Conservation (phyloP, 2,888 invertebrate species). For the Eilema depressum region DNA sequence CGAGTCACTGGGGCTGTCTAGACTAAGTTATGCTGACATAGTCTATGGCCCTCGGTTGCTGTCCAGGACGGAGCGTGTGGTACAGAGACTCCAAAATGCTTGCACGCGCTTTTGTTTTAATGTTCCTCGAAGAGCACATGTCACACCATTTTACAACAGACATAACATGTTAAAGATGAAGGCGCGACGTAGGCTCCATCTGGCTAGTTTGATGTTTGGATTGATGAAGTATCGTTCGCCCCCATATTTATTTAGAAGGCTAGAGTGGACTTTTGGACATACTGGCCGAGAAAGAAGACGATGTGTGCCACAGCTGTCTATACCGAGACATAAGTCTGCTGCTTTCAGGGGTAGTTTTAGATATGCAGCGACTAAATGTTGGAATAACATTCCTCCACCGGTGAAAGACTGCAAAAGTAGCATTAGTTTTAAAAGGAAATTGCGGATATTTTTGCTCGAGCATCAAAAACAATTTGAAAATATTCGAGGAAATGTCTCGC, state of each 20-base stretch:
- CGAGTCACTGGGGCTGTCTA: too few relatives aligned
- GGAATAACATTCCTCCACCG: not conserved
- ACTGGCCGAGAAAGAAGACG: not conserved
- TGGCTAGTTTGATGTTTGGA: not conserved
- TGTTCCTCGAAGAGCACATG: too few relatives aligned
- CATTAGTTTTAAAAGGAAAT: not conserved
- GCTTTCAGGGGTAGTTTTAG: not conserved
- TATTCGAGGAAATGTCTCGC: not conserved
- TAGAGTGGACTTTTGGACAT: not conserved
- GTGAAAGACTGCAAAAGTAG: too few relatives aligned
- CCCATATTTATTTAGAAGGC: not conserved
- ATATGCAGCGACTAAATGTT: not conserved
- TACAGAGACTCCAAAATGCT: too few relatives aligned
- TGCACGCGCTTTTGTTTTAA: too few relatives aligned
- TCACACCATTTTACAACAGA: too few relatives aligned
- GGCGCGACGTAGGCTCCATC: not conserved
- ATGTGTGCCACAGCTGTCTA: not conserved
- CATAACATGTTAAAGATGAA: not conserved
- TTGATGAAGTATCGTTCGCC: not conserved
- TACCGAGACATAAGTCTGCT: not conserved
- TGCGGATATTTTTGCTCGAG: not conserved
- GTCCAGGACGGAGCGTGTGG: too few relatives aligned
- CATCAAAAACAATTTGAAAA: not conserved
- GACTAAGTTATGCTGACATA: too few relatives aligned
- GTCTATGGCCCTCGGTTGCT: too few relatives aligned